Percentiles rank a stretch among this genome's conserved stretches.
Conservation (phyloP, 2,888 invertebrate species). For the Allacma fusca region DNA sequence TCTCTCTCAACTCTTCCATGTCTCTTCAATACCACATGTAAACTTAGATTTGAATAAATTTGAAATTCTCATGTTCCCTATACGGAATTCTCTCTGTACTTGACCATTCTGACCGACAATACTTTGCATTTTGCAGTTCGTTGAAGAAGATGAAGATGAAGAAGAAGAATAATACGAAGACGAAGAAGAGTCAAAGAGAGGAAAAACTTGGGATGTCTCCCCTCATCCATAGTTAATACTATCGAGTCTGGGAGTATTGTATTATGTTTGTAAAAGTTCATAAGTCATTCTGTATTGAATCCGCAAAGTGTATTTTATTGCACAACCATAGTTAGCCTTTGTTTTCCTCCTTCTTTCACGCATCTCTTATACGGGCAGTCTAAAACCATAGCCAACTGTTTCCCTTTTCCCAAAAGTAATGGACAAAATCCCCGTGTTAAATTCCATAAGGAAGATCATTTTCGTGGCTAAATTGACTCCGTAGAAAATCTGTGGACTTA, state of each 20-base stretch:
- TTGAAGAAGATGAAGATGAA: too few relatives aligned
- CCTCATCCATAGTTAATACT: neutral
- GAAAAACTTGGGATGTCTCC: neutral
- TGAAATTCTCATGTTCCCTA: constrained; percentile 46
- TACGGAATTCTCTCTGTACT: constrained; percentile 35
- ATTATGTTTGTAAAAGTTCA: too few relatives aligned
- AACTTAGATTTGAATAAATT: constrained; percentile 47
- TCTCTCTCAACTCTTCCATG: neutral
- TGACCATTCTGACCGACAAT: constrained; percentile 10
- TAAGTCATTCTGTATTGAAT: too few relatives aligned
- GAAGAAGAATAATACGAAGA: neutral
- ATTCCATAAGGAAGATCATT: too few relatives aligned
- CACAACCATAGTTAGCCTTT: neutral
- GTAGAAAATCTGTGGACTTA: too few relatives aligned
- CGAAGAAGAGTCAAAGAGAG: neutral
- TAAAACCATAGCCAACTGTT: neutral
- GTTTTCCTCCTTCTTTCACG: neutral
- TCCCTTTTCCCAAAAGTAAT: neutral
- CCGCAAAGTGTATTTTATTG: too few relatives aligned
- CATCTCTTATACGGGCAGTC: neutral
- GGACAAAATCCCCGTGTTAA: too few relatives aligned
- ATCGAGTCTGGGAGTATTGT: too few relatives aligned
- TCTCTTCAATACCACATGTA: neutral
- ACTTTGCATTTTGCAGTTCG: neutral
- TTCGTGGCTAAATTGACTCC: too few relatives aligned